Conservation (phyloP, 2,888 invertebrate species). For the Cylloceria caligata region DNA sequence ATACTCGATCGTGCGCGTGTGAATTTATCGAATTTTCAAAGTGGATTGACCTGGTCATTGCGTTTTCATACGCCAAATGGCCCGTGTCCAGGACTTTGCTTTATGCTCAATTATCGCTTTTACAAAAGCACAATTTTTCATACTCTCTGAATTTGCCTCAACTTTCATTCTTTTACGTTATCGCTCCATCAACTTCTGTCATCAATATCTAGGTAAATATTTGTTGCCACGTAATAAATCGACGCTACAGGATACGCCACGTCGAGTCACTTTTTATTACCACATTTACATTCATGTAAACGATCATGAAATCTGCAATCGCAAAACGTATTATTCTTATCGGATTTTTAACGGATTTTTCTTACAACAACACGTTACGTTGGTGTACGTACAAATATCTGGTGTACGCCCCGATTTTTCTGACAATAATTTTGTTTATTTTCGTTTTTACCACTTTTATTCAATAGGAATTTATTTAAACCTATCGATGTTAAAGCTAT, state of each 20-base stretch:
- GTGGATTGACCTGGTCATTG: constrained; percentile 22
- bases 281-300: constrained; percentile 2
- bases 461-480: neutral
- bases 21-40: constrained; percentile 45
- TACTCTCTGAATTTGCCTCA: neutral
- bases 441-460: neutral
- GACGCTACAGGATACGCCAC: neutral
- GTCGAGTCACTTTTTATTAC: constrained; percentile 14
- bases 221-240: constrained; percentile 38
- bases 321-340: constrained; percentile 4
- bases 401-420: too few relatives aligned
- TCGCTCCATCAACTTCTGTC: constrained; percentile 57
- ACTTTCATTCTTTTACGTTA: constrained; percentile 33
- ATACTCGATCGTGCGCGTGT: constrained; percentile 5
- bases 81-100: constrained; percentile 29
- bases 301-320: neutral
- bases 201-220: constrained; percentile 39
- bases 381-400: too few relatives aligned
- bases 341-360: neutral
- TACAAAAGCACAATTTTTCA: constrained; percentile 40
- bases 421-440: neutral
- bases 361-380: neutral
- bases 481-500: neutral
- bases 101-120: constrained; percentile 52
- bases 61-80: constrained; percentile 6